phyloP scores from a whole-genome alignment of 2,888 invertebrate genomes.

The Cryptocephalus primarius region DNA sequence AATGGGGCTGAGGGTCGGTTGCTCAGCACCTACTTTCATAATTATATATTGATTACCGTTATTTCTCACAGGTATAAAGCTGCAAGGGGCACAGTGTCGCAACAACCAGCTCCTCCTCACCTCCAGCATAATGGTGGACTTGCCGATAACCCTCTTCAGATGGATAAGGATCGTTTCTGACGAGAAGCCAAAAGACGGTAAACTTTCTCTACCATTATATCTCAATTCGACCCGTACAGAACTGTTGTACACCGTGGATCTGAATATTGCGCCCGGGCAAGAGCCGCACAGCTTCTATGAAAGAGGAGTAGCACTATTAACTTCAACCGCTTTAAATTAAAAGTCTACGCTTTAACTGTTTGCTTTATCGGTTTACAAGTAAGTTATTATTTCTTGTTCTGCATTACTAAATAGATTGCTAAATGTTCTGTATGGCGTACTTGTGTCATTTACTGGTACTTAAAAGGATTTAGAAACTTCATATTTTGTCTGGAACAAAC shows the following conservation, averaged over 20 bases:
- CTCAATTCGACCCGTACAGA: constrained; percentile 93
- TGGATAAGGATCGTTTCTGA: constrained; percentile 53
- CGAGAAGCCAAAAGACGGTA: constrained; percentile 43
- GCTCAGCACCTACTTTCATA: too few relatives aligned
- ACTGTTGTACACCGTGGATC: constrained; percentile 87
- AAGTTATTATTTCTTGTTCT: too few relatives aligned
- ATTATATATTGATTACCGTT: too few relatives aligned
- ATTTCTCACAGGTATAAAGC: constrained; percentile 64
- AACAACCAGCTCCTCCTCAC: constrained; percentile 83
- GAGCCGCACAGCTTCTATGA: constrained; percentile 96
- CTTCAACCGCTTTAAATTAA: constrained; percentile 83
- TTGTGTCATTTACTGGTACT: too few relatives aligned
- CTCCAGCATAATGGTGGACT: constrained; percentile 89
- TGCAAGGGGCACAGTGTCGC: constrained; percentile 93
- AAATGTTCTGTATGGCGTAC: too few relatives aligned
- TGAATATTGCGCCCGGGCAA: constrained; percentile 82
- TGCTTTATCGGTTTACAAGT: too few relatives aligned
- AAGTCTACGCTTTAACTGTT: too few relatives aligned
- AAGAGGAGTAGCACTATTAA: constrained; percentile 92
- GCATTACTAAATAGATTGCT: too few relatives aligned
- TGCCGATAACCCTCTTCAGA: constrained; percentile 77
- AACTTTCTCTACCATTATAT: constrained; percentile 90
- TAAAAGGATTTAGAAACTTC: too few relatives aligned
- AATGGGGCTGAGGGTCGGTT: too few relatives aligned
- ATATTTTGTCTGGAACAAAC: too few relatives aligned